Base-by-base conservation (phyloP, 1,140 invertebrate genomes). In the Mylabris phalerata region DNA sequence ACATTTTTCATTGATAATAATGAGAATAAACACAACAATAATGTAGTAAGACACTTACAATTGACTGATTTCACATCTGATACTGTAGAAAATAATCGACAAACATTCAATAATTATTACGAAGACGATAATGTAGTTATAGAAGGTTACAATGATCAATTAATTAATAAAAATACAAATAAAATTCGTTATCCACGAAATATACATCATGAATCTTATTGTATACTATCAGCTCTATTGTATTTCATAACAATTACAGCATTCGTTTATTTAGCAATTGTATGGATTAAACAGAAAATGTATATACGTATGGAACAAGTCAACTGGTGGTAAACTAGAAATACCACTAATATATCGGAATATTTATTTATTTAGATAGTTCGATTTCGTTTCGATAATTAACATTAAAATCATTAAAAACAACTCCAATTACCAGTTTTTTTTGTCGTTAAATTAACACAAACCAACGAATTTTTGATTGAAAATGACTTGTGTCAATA, bases 261-360 rank as follows among this genome's bases (percentile, higher is more conserved):
- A 45, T 71, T 73, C 47, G 67, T 68, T 11, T 75, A 75, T 61
- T 58, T 75, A 47, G 61, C 71, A 7, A 57, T 72, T 44, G 55
- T 73, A 49, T 75, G 73, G 73, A 70, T 75, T 43, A 72, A 73
- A 50, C 71, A 72, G 55, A 65, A 65, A 43, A 68, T 75, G 68
- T 67, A 73, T 59, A 59, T 70, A 47, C 69, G 67, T 13, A 65
- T 72, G 62, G 72, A 73, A 57, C 63, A 72, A 48, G 65, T 75
- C 62, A 67, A 73, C 42, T 71, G 69, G 70, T 75, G 72, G 73
- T 74, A 67, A 67, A 41, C 19, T 43, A 11, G 27, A 51, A 11
- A 51, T n/a, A 10, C 11, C 6, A 38, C 9, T 11, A 13, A 47
- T 26, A 32, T 32, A 32, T 32, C 32, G 32, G 7, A 51, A 13